Evolutionary conservation across 2,888 invertebrate genomes (phyloP), one percentile per base, ranked within the genome.

Genomic region (Zygothrica quintamaculata): DNA sequence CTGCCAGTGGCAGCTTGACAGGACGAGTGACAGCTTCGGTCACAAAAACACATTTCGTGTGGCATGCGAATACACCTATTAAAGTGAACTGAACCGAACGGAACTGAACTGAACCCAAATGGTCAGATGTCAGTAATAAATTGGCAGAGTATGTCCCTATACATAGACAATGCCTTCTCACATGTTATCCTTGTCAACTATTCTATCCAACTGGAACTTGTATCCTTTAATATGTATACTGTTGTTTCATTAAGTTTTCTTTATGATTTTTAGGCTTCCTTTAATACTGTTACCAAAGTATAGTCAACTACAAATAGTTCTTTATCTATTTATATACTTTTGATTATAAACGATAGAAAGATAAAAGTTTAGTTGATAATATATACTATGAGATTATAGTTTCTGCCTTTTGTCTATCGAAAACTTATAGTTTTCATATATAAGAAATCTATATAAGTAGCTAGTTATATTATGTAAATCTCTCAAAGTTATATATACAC

Each of bases 21-120:
- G 81, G 56, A 52, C 65, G 74, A 80, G 81, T 80, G 78, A 78
- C 82, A 77, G 78, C 72, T 78, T 82, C 72, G 79, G 57, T 79
- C 72, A 79, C 76, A 82, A 72, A 78, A 78, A n/a, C n/a, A n/a
- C 78, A 73, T 64, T 82, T 69, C 67, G 69, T 82, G 69, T 60
- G 64, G 56, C 81, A 80, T 65, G 58, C 58, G 25, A 66, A 66
- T 65, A 64, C 55, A 65, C 68, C 65, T 65, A 74, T 66, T 65
- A 74, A 68, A 53, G 58, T 76, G 65, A 64, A 53, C 71, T 57
- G 53, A 48, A 56, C 43, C 61, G 55, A 40, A 31, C n/a, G n/a
- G n/a, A n/a, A 53, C 61, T 76, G 65, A 64, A 53, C 71, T 57
- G 53, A 48, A 56, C 43, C 61, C 58, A 40, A 31, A 37, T 55